phyloP scores from a whole-genome alignment of 1,140 invertebrate species.

The Stegodyphus dumicola region DNA sequence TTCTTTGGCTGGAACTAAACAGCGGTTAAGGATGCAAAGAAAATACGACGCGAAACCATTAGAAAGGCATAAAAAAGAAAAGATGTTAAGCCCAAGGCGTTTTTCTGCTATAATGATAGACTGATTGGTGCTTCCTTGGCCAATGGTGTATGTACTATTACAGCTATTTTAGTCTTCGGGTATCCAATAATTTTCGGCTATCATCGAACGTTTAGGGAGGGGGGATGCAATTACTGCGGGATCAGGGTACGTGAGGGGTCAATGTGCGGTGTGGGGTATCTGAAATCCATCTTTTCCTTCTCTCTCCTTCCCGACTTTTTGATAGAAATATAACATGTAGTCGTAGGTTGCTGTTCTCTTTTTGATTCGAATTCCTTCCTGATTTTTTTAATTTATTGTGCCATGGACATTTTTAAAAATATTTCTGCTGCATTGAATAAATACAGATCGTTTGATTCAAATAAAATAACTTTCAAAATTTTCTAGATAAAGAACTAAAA shows the following conservation, averaged over 20 bases:
- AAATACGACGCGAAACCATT: not conserved
- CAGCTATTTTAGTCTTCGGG: conserved; percentile 28
- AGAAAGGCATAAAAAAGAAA: conserved; percentile 18
- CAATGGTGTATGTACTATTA: conserved; percentile 42
- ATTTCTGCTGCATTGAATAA: too few relatives aligned
- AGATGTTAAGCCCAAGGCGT: not conserved
- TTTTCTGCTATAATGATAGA: conserved; percentile 31
- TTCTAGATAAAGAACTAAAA: too few relatives aligned
- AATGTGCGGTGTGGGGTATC: conserved; percentile 5
- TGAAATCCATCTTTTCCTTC: not conserved
- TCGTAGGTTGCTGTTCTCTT: too few relatives aligned
- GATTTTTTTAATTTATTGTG: too few relatives aligned
- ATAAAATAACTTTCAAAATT: too few relatives aligned
- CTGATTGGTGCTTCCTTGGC: not conserved
- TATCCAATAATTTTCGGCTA: conserved; percentile 52
- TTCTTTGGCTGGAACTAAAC: too few relatives aligned
- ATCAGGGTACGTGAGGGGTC: conserved; percentile 26
- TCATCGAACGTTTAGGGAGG: conserved; percentile 41
- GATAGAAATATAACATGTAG: too few relatives aligned
- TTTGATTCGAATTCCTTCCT: too few relatives aligned
- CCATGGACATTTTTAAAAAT: too few relatives aligned
- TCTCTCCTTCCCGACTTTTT: not conserved
- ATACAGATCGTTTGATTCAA: too few relatives aligned
- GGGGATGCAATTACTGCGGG: conserved; percentile 13
- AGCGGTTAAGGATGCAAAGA: too few relatives aligned